These are phyloP conservation scores for Thamnaconus septentrionalis DNA, from an alignment of 2,113 vertebrate species.

Conservation along the genomic window DNA sequence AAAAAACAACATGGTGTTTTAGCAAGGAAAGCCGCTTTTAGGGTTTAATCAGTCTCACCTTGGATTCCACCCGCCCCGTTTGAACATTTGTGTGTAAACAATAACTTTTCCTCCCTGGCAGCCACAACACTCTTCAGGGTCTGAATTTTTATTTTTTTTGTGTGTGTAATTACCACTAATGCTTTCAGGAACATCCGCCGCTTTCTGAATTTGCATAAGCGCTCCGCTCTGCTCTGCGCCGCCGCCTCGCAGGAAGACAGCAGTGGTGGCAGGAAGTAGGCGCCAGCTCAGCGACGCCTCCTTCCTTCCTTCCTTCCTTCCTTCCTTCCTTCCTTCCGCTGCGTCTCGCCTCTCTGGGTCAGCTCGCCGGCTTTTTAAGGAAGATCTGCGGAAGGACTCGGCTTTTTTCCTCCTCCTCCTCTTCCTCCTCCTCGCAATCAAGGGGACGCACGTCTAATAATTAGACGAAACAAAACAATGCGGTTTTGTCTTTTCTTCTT, in stretches of 20 bases:
- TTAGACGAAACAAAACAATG: not conserved
- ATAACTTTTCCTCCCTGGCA: slow-evolving; percentile 59
- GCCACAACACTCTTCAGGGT: slow-evolving; percentile 42
- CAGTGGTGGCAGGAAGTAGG: not conserved
- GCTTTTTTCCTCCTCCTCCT: no score
- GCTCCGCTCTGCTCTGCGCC: slow-evolving; percentile 24
- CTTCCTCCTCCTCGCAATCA: no score
- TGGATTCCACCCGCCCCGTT: no score
- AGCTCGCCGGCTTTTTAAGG: slow-evolving; percentile 1
- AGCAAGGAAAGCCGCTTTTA: slow-evolving; percentile 49
- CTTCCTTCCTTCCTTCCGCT: no score
- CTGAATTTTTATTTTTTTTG: no score
- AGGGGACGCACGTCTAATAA: not conserved
- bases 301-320: no score
- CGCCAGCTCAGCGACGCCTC: no score
- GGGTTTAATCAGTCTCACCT: slow-evolving; percentile 67
- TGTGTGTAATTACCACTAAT: slow-evolving; percentile 72
- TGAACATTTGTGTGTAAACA: slow-evolving; percentile 68
- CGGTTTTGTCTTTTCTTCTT: not conserved
- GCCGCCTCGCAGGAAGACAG: not conserved
- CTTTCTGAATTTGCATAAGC: slow-evolving; percentile 24
- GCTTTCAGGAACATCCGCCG: slow-evolving; percentile 71
- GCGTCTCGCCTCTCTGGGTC: not conserved
- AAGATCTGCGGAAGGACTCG: not conserved
- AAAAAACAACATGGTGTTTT: slow-evolving; percentile 44